Base-by-base conservation (phyloP, 2,113 vertebrate genomes). In the Piaya cayana region DNA sequence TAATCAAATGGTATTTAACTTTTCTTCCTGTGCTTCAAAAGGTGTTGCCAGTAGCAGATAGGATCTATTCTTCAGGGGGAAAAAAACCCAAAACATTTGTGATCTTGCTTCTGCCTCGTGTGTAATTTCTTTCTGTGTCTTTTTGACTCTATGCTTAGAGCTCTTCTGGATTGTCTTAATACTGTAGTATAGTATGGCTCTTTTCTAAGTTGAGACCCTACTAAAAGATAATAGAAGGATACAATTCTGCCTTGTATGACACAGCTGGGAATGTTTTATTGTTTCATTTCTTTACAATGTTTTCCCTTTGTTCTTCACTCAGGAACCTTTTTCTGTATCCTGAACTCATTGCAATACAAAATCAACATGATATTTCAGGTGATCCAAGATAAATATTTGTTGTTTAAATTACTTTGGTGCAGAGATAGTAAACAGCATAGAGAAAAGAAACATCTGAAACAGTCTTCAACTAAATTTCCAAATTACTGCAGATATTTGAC, bases 371-470 rank as follows among this genome's bases (percentile, higher is more conserved):
- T 81, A 64, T 90, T 87, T 93, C 12, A n/a, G 53, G 25, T 1
- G 0, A 87, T 90, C 67, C 60, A 83, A 93, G 47, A 81, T 30
- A 96, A 90, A 93, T 96, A 91, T 37, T 91, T 42, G 3, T 67
- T 86, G 22, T 94, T 95, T 93, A 47, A 90, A 68, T 78, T 90
- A 77, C 52, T 88, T 88, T 49, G 10, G 15, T 83, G 34, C 16
- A 88, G 79, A 86, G 90, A 88, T 63, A 81, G 52, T 93, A 86
- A 86, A 63, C 16, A 94, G 49, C 93, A 80, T 72, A 55, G 12
- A 63, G 87, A 96, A 69, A 17, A 63, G 62, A 50, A 95, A 92
- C 85, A 95, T 80, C 79, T 90, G 93, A 89, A 92, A 39, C 12
- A 77, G 53, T 5, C n/a, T 92, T 89, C 62, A 74, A 92, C 42